Base-by-base conservation (phyloP, 2,888 invertebrate genomes). In the Drosophila tripunctata region DNA sequence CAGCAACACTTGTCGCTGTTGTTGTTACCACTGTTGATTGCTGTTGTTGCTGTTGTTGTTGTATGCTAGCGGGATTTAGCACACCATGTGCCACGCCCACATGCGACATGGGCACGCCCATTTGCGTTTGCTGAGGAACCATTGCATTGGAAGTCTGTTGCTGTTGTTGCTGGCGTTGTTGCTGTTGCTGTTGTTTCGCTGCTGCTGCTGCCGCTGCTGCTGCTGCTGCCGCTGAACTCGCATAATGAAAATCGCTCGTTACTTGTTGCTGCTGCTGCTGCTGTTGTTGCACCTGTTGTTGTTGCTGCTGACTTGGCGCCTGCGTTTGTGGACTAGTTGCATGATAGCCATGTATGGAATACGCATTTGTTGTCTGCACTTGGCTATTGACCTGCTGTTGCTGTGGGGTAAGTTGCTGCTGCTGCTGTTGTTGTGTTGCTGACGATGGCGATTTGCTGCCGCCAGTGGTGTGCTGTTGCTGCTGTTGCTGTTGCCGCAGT, bases 301-400 rank as follows among this genome's bases (percentile, higher is more conserved):
- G 72, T 64, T 69, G 70, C 78, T 89, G 86, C n/a, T 72, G 72
- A 43, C 72, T 73, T 15, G 74, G 74, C 65, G 84, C 86, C 69
- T 81, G 88, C 64, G 89, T 87, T 68, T 91, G 91, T 78, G 91
- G 91, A 91, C 91, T 92, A 90, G 91, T 91, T 88, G 91, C 90
- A 68, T 91, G 83, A 88, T 90, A 92, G 44, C 72, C 72, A 31
- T 74, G 72, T 96, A 96, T 96, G 91, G 95, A 95, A 93, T 96
- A 96, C 60, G 88, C 86, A 89, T 93, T 94, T 75, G 93, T 93
- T 75, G 96, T 95, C 88, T 94, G 94, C 70, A 84, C 88, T 89
- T 44, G 74, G 50, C 47, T 83, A 21, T 78, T 83, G 60, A 54
- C 82, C 79, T 60, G 86, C 69, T 52, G 79, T 24, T 78, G 78